Conservation (phyloP, 2,888 invertebrate species). For the Drosophila recens region DNA sequence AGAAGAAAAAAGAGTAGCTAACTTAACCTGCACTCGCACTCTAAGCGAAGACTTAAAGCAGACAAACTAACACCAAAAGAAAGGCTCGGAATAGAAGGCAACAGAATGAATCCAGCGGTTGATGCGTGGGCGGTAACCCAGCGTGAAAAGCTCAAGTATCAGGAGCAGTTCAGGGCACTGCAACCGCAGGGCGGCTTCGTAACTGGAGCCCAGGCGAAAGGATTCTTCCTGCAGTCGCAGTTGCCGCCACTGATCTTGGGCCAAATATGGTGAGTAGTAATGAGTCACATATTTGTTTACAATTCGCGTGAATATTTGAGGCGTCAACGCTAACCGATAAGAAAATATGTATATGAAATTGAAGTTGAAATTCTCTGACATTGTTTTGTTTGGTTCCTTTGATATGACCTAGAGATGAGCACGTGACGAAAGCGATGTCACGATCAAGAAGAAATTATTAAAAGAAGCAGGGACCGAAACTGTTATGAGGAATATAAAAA, state of each 20-base stretch:
- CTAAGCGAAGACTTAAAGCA: slow-evolving; percentile 17
- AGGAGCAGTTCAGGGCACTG: slow-evolving; percentile 95
- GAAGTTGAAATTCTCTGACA: slow-evolving; percentile 25
- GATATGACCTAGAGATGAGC: slow-evolving; percentile 29
- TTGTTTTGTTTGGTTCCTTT: slow-evolving; percentile 36
- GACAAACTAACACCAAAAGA: slow-evolving; percentile 23
- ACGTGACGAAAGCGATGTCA: not conserved
- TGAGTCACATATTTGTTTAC: slow-evolving; percentile 28
- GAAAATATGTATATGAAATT: slow-evolving; percentile 20
- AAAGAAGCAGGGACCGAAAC: too few relatives aligned
- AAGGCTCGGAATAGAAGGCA: slow-evolving; percentile 13
- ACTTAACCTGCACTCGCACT: slow-evolving; percentile 37
- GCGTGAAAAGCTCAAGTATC: slow-evolving; percentile 94
- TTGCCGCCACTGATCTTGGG: slow-evolving; percentile 95
- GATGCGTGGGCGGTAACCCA: slow-evolving; percentile 96
- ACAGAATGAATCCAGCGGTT: slow-evolving; percentile 84
- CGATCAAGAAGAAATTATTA: not conserved
- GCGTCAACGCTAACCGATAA: slow-evolving; percentile 42
- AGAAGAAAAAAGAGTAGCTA: too few relatives aligned
- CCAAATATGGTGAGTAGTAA: slow-evolving; percentile 95
- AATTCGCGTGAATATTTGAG: slow-evolving; percentile 28
- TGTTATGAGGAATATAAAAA: too few relatives aligned
- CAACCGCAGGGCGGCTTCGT: slow-evolving; percentile 95
- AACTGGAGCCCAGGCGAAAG: slow-evolving; percentile 96
- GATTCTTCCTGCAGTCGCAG: slow-evolving; percentile 96